Base-by-base conservation (phyloP, 2,797 vertebrate genomes). In the Rhinatrema bivittatum region DNA sequence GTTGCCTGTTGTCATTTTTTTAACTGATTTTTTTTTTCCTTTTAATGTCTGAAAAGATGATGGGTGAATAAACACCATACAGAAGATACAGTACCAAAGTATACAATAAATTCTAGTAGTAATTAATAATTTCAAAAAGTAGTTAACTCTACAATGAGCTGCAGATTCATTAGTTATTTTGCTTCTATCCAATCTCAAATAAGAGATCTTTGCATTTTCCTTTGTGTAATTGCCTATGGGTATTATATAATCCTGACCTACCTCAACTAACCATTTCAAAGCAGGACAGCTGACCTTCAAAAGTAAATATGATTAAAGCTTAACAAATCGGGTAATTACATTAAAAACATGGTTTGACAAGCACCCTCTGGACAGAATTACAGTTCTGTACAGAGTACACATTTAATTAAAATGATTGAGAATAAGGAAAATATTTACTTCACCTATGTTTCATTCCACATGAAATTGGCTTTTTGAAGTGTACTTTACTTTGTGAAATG, bases 281-380 rank as follows among this genome's bases (percentile, higher is more conserved):
- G 56, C 50, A 70, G 65, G 65, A 73, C 60, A 76, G 56, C 53
- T 82, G 81, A 87, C 78, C 78, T 79, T 82, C 68, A 59, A 76
- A 78, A 74, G 67, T 79, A 65, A 79, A 86, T 82, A 63, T 10
- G 55, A 80, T 81, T 76, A 78, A 82, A 80, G 68, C 53, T 64
- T 73, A 89, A 76, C 75, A 81, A 75, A 83, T 86, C 73, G 79
- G 68, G 68, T 82, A 79, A 84, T 86, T 81, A 78, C 55, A 56
- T 68, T 72, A 74, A 72, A 87, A 88, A 86, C 74, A 70, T 56
- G 46, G 63, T 71, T 77, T 78, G 76, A 85, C 78, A 81, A 77
- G 65, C 60, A 68, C 68, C 66, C 73, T 81, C 74, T 84, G 73
- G 68, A 82, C 70, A 76, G 60, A 80, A 81, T 84, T 76, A 74